Base-by-base conservation (phyloP, 2,113 vertebrate species). In the Colaptes auratus region DNA sequence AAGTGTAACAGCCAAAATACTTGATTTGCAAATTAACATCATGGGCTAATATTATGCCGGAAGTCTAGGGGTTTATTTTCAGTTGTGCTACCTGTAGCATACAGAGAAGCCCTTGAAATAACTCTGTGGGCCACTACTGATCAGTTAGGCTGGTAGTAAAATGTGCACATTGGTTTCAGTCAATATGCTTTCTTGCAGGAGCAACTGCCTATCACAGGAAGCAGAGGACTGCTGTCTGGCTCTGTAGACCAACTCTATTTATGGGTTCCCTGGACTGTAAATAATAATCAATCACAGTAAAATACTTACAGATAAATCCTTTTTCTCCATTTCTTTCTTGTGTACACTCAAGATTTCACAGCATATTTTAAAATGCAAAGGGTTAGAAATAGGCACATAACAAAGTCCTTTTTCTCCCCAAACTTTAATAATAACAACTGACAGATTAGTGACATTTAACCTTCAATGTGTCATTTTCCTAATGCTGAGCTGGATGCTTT, bases 401-500 rank as follows among this genome's bases (percentile, higher is more conserved):
- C 9, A 66, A 79, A 66, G 21, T 12, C 12, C 7, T 39, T 86
- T 81, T 77, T 58, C 25, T 86, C 63, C n/a, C 17, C 25, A 33
- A 4, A 55, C 36, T 93, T 94, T 88, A 85, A 65, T 69, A 35
- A 50, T 78, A 86, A 86, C 48, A 95, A 78, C 10, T 33, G 25
- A 52, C 44, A 67, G 39, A 90, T 90, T 77, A 85, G 17, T 84
- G 75, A 86, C 36, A 72, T 91, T 93, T 86, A 91, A 82, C 79
- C 86, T 93, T 87, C 48, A 96, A 5, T 17, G 19, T 85, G 66
- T 88, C 91, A 72, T 72, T 95, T 94, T 91, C 89, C 73, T 76
- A 83, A 94, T 78, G 82, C 61, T 92, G 67, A 93, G 27, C 8
- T 92, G 55, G 10, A 7, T 3, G 50, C 11, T 24, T 42, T 58